These are phyloP conservation scores for Morone chrysops DNA, from an alignment of 2,113 vertebrate species.

Conservation along the genomic window DNA sequence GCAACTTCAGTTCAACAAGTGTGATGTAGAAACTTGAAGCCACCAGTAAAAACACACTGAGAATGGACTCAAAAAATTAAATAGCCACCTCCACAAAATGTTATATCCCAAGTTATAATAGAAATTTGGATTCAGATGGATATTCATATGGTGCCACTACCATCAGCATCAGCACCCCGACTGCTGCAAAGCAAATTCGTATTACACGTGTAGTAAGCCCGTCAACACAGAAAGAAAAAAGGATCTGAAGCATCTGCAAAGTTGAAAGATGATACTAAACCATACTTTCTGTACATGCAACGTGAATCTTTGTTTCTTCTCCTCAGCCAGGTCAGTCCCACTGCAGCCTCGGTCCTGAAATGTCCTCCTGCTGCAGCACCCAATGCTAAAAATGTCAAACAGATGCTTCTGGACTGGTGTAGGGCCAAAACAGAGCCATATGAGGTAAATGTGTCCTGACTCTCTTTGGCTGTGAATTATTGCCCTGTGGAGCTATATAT, in stretches of 20 bases:
- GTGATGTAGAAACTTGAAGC: not conserved
- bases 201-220: not conserved
- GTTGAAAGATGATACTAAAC: not conserved
- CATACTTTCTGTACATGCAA: not conserved
- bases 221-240: not conserved
- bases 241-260: not conserved
- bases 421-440: constrained; percentile 97
- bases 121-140: not conserved
- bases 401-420: constrained; percentile 99
- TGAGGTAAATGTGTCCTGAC: constrained; percentile 85
- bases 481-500: constrained; percentile 16
- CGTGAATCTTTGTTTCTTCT: constrained; percentile 17
- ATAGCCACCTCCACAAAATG: not conserved
- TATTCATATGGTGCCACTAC: not conserved
- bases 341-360: constrained; percentile 77
- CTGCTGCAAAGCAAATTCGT: not conserved
- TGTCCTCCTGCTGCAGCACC: constrained; percentile 87
- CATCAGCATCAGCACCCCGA: not conserved
- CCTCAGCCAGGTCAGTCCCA: constrained; percentile 37
- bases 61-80: too few species aligned
- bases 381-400: constrained; percentile 96
- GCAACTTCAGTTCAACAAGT: too few species aligned
- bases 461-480: constrained; percentile 42
- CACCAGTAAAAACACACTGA: not conserved
- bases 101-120: not conserved